These are phyloP conservation scores for Eilema caniola DNA, from an alignment of 2,888 invertebrate species.

Conservation along the genomic window DNA sequence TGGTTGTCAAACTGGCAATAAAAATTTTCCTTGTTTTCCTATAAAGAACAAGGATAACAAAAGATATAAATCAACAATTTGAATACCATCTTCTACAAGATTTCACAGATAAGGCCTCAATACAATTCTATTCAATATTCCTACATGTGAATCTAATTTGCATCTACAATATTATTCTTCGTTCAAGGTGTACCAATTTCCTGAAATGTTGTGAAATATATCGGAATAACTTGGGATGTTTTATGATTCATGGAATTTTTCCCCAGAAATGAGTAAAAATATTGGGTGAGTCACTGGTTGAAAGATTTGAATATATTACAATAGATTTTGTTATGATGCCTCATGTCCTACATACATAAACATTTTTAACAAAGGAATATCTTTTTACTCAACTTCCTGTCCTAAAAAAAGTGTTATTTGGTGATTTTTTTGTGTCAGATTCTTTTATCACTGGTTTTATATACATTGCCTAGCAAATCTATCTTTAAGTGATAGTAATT, in stretches of 20 bases:
- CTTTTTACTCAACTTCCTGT: background rate
- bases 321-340: slow-evolving; percentile 1
- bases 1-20: background rate
- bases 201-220: background rate
- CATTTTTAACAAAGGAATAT: background rate
- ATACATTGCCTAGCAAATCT: background rate
- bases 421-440: background rate
- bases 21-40: background rate
- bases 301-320: background rate
- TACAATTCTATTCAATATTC: background rate
- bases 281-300: background rate
- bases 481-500: no score
- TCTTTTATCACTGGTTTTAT: background rate
- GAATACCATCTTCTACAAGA: background rate
- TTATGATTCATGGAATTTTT: background rate
- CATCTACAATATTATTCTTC: background rate
- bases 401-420: background rate
- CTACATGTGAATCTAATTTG: background rate
- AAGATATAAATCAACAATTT: background rate
- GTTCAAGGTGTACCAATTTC: background rate
- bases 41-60: background rate
- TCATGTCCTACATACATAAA: background rate
- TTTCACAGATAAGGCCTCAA: background rate
- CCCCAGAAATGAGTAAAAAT: background rate
- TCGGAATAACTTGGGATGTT: background rate